A percentile compares a stretch with the other conserved stretches of the same genome.
Evolutionary conservation across 2,888 invertebrate genomes (phyloP).

Genomic region (Chironomus tentans): DNA sequence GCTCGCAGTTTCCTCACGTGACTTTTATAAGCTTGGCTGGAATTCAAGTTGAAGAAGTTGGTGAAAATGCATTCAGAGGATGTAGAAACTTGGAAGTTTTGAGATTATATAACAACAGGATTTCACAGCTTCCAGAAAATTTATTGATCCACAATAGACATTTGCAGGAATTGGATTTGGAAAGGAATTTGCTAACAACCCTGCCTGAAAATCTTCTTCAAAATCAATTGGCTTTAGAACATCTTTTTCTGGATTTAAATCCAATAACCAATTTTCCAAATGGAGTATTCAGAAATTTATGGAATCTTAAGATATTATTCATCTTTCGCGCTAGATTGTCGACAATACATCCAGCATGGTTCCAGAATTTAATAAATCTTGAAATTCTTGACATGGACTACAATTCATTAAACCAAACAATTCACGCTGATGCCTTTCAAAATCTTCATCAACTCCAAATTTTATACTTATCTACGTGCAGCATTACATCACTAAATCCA

Average conservation of each 20-base stretch:
- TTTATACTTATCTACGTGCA: no score
- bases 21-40: background rate
- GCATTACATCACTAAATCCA: background rate
- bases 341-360: no score
- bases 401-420: no score
- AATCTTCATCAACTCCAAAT: no score
- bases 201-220: background rate
- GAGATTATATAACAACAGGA: background rate
- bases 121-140: background rate
- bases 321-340: background rate
- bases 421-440: no score
- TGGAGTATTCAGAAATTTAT: background rate
- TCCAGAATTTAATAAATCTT: no score
- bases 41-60: background rate
- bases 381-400: no score
- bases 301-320: background rate
- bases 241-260: background rate
- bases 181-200: background rate
- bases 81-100: background rate
- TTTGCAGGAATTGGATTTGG: background rate
- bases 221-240: background rate
- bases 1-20: background rate
- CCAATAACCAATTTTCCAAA: background rate
- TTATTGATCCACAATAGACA: background rate
- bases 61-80: background rate